These are phyloP conservation scores for Stegastes partitus DNA, from an alignment of 2,113 vertebrate genomes.

Conservation along the genomic window DNA sequence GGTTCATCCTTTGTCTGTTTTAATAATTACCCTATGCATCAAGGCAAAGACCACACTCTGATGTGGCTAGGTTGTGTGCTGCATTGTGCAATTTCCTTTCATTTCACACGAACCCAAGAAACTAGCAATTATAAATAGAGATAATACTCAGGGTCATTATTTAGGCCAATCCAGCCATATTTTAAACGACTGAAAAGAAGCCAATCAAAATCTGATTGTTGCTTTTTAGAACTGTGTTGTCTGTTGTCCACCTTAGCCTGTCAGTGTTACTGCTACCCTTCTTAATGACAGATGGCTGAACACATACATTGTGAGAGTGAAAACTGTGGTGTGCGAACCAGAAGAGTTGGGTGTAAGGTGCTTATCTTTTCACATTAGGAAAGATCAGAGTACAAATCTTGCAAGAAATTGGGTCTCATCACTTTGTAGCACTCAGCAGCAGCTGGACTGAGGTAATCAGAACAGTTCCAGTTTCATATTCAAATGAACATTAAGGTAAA, in stretches of 20 bases:
- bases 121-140: background rate
- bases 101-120: background rate
- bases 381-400: conserved; percentile 1
- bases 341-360: background rate
- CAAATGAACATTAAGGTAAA: background rate
- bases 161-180: background rate
- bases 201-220: background rate
- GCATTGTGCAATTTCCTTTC: background rate
- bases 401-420: background rate
- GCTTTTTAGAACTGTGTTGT: background rate
- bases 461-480: background rate
- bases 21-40: background rate
- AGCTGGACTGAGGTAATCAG: background rate
- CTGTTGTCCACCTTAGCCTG: conserved; percentile 14
- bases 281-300: background rate
- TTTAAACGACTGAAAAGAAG: background rate
- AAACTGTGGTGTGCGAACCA: conserved; percentile 1
- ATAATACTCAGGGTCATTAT: background rate
- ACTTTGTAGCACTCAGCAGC: background rate
- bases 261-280: background rate
- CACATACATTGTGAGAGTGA: background rate
- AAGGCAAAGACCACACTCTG: background rate
- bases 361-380: conserved; percentile 17
- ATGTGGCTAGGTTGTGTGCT: background rate
- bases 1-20: background rate